These are phyloP conservation scores for Vespertilio murinus DNA, from an alignment of 2,797 vertebrate species.

Conservation along the genomic window DNA sequence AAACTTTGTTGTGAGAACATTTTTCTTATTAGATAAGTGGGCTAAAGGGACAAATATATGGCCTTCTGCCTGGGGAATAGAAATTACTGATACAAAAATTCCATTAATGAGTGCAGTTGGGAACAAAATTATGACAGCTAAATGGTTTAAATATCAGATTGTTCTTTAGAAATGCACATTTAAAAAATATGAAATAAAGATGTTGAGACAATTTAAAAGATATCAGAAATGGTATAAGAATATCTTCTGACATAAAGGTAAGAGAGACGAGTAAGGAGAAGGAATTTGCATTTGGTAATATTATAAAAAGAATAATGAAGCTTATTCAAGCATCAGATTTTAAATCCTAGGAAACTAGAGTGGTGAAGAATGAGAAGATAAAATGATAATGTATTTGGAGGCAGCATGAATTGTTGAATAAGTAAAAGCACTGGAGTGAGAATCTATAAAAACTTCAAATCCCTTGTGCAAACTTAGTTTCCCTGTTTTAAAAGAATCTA, in stretches of 20 bases:
- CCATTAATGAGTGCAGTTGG: slow-evolving; percentile 12
- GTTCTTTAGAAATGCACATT: slow-evolving; percentile 42
- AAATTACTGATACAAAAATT: slow-evolving; percentile 36
- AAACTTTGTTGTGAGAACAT: slow-evolving; percentile 6
- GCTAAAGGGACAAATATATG: background rate
- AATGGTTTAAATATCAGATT: slow-evolving; percentile 48
- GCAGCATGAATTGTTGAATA: slow-evolving; percentile 17
- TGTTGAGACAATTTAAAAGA: slow-evolving; percentile 5
- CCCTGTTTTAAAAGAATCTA: background rate
- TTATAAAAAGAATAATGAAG: slow-evolving; percentile 55
- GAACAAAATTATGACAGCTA: slow-evolving; percentile 31
- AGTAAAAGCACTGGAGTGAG: background rate
- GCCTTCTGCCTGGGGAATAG: background rate
- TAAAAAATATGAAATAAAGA: slow-evolving; percentile 22
- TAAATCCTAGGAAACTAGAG: slow-evolving; percentile 34
- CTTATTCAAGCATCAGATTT: slow-evolving; percentile 21
- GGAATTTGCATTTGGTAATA: slow-evolving; percentile 53
- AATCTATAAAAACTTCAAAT: slow-evolving; percentile 48
- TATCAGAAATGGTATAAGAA: slow-evolving; percentile 7
- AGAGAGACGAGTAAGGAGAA: slow-evolving; percentile 24
- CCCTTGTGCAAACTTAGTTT: background rate
- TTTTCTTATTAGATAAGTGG: background rate
- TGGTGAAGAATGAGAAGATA: slow-evolving; percentile 24
- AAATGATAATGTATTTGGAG: slow-evolving; percentile 21
- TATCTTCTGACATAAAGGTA: background rate